Evolutionary conservation across 2,888 invertebrate genomes (phyloP).

Genomic region (Pristionchus entomophagus): DNA sequence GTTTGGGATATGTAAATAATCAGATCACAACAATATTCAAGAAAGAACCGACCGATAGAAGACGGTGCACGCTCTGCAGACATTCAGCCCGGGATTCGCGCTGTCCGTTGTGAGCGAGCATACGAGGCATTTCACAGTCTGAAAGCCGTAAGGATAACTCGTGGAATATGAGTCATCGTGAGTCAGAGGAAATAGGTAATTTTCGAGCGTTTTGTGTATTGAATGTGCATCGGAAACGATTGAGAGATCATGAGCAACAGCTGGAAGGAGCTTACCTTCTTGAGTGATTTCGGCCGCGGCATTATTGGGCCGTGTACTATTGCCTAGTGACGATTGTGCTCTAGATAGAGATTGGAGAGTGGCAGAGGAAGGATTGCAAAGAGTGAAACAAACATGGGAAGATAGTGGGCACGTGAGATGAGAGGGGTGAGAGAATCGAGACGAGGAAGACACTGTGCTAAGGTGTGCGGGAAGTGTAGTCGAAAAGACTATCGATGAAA

Average conservation of each 20-base stretch:
- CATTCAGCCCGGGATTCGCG: not conserved
- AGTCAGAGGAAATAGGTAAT: no score
- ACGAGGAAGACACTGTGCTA: not conserved
- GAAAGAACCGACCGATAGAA: conserved; percentile 21
- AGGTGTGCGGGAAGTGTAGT: no score
- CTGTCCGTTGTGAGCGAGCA: not conserved
- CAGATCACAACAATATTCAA: no score
- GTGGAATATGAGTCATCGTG: no score
- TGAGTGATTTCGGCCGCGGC: not conserved
- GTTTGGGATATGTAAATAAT: no score
- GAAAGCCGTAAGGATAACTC: no score
- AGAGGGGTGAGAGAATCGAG: not conserved
- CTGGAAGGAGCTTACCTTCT: conserved; percentile 26
- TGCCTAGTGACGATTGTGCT: not conserved
- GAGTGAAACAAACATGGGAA: not conserved
- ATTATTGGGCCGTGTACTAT: not conserved
- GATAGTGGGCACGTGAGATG: not conserved
- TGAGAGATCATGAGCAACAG: no score
- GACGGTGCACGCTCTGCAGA: conserved; percentile 6
- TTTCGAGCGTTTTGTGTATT: no score
- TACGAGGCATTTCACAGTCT: not conserved
- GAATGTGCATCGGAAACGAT: no score
- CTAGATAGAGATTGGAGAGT: not conserved
- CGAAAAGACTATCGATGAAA: no score
- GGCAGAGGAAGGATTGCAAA: no score